These are phyloP conservation scores for Melanotaenia boesemani DNA, from an alignment of 2,797 vertebrate species.

Conservation along the genomic window DNA sequence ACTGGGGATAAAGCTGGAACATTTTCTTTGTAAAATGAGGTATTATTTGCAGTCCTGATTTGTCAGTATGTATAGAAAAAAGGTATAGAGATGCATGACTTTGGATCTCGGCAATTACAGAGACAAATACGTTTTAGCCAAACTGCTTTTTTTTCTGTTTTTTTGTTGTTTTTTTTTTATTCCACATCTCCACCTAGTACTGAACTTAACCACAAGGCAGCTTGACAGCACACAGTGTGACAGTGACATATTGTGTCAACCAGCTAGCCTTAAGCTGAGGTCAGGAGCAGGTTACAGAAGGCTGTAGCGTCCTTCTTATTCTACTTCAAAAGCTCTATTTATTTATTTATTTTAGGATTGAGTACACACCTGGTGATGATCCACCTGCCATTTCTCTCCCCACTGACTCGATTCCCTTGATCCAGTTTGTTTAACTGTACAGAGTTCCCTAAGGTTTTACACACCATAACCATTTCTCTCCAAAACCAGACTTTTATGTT, in stretches of 20 bases:
- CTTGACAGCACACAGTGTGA: constrained; percentile 12
- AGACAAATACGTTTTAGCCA: not conserved
- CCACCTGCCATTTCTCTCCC: not conserved
- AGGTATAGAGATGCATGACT: not conserved
- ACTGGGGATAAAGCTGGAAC: not conserved
- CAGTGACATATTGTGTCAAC: constrained; percentile 8
- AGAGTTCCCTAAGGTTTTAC: not conserved
- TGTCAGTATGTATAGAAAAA: not conserved
- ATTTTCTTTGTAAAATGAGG: not conserved
- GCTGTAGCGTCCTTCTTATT: not conserved
- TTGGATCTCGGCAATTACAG: not conserved
- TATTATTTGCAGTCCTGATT: not conserved
- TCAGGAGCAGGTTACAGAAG: constrained; percentile 22
- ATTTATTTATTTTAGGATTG: not conserved
- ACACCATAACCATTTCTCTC: not conserved
- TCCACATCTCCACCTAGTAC: not conserved
- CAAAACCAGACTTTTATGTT: not conserved
- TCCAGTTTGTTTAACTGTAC: not conserved
- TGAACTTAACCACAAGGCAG: not conserved
- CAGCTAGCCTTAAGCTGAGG: not conserved
- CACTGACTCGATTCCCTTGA: not conserved
- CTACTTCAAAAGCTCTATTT: not conserved
- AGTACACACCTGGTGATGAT: not conserved
- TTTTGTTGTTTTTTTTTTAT: not conserved
- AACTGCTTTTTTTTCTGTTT: not conserved